Percentiles rank a stretch among this genome's conserved stretches.
Evolutionary conservation across 2,113 vertebrate species (phyloP).

Genomic region (Microtus oregoni): DNA sequence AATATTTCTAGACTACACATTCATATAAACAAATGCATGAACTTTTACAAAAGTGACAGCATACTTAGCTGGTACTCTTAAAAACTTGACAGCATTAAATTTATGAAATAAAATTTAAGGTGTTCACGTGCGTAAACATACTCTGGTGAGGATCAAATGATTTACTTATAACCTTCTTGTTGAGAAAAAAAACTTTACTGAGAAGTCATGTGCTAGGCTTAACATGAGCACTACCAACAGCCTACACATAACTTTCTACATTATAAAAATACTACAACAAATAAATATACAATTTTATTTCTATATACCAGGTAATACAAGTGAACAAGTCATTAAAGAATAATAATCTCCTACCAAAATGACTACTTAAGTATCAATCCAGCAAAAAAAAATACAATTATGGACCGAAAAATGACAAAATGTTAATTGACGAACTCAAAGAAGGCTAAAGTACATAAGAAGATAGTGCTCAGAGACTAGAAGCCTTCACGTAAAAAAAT

Average conservation of each 20-base stretch:
- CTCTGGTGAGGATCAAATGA: constrained; percentile 21
- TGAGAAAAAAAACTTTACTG: neutral
- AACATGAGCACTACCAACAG: neutral
- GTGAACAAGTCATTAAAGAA: neutral
- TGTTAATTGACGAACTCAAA: constrained; percentile 36
- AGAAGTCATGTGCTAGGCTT: neutral
- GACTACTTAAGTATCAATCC: constrained; percentile 38
- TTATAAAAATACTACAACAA: constrained; percentile 15
- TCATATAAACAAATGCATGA: neutral
- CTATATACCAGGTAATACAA: neutral
- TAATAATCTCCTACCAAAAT: neutral
- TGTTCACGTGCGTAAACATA: neutral
- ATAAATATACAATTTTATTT: constrained; percentile 9
- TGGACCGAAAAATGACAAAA: constrained; percentile 48
- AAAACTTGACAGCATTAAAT: neutral
- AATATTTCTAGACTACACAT: neutral
- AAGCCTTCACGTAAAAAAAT: neutral
- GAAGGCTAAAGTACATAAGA: constrained; percentile 1
- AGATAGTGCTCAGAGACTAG: neutral
- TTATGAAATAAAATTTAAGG: constrained; percentile 45
- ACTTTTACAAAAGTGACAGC: constrained; percentile 37
- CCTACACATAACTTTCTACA: neutral
- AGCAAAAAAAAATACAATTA: constrained; percentile 50
- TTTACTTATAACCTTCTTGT: neutral
- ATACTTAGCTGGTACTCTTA: neutral